Percentiles rank a stretch among this genome's conserved stretches.
These are phyloP conservation scores for Sylvilagus floridanus DNA, from an alignment of 2,797 vertebrate species.

Conservation along the genomic window DNA sequence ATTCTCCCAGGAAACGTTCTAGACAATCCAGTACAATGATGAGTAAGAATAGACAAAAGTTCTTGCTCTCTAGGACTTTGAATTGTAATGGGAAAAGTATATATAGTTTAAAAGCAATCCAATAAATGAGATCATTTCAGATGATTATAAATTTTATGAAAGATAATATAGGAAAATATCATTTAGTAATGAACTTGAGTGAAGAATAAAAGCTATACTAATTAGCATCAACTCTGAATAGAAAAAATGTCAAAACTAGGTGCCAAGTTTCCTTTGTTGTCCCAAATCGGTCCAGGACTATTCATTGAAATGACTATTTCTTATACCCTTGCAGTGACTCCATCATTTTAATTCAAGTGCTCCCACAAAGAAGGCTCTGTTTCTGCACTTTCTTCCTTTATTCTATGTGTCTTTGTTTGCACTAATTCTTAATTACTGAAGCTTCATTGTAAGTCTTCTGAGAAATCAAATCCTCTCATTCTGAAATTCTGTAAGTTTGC, in stretches of 20 bases:
- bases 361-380: background rate
- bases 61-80: background rate
- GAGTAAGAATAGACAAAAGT: background rate
- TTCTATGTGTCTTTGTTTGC: background rate
- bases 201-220: background rate
- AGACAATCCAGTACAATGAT: background rate
- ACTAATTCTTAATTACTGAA: background rate
- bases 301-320: background rate
- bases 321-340: background rate
- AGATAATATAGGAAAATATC: background rate
- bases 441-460: background rate
- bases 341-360: background rate
- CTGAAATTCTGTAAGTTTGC: background rate
- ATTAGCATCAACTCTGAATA: background rate
- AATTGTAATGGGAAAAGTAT: background rate
- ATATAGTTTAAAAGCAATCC: background rate
- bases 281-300: background rate
- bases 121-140: background rate
- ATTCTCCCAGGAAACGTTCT: background rate
- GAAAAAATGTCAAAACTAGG: background rate
- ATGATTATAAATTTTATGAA: background rate
- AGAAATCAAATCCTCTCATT: background rate
- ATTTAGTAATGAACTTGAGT: background rate
- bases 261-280: background rate
- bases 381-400: background rate